Evolutionary conservation across 2,888 invertebrate genomes (phyloP).

Genomic region (Coleophora deauratella): DNA sequence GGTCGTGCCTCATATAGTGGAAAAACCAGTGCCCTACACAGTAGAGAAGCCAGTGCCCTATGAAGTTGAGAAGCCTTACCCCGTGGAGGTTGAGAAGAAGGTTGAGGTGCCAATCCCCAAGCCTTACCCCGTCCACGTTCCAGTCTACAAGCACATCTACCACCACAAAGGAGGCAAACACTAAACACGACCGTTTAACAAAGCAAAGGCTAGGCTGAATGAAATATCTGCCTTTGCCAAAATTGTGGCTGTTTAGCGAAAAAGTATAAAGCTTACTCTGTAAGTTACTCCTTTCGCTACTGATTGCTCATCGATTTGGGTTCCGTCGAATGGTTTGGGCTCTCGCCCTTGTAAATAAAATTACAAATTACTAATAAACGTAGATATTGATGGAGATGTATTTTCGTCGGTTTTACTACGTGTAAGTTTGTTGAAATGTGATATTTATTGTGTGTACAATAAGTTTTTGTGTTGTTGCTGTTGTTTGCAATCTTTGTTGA

Average conservation of each 20-base stretch:
- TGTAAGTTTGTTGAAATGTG: conserved; percentile 50
- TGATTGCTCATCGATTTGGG: conserved; percentile 14
- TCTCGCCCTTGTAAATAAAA: conserved; percentile 42
- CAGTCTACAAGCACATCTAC: conserved; percentile 83
- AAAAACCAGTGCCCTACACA: conserved; percentile 82
- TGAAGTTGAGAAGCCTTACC: conserved; percentile 83
- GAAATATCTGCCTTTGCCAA: conserved; percentile 2
- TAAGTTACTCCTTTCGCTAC: conserved; percentile 24
- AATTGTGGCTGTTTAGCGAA: conserved; percentile 7
- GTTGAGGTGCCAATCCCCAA: conserved; percentile 81
- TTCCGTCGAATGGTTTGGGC: conserved; percentile 20
- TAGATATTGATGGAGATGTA: conserved; percentile 52
- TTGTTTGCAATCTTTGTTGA: conserved; percentile 65
- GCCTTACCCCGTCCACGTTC: conserved; percentile 83
- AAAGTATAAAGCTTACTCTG: conserved; percentile 34
- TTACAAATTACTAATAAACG: conserved; percentile 33
- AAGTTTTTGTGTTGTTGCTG: conserved; percentile 45
- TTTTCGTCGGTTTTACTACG: conserved; percentile 47
- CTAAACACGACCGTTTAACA: conserved; percentile 25
- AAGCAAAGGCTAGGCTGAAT: conserved; percentile 4
- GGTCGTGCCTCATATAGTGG: conserved; percentile 81
- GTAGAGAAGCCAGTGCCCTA: conserved; percentile 82
- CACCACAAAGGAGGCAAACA: conserved; percentile 75
- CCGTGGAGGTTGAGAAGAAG: conserved; percentile 83
- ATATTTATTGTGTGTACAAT: conserved; percentile 68